Base-by-base conservation (phyloP, 2,797 vertebrate genomes). In the Megalops cyprinoides region DNA sequence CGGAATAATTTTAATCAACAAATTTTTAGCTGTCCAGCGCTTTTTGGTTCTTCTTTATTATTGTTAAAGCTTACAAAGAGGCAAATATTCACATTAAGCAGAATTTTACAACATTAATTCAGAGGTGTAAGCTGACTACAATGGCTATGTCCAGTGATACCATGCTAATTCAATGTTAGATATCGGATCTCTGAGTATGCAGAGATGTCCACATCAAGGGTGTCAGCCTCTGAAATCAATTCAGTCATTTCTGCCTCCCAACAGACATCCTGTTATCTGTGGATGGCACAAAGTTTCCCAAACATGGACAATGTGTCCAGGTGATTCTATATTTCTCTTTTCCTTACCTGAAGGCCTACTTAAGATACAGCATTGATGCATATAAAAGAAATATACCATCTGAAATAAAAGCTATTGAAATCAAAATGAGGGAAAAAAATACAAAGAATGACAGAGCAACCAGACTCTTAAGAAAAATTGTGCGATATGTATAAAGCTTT, bases 341-440 rank as follows among this genome's bases (percentile, higher is more conserved):
- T 55, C 4, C n/a, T 56, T 56, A 10, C 37, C 67, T 44, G 37
- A 44, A 71, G 37, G 67, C 10, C 28, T 71, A 20, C 20, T 44
- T 71, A 39, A 42, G 49, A 34, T 76, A 53, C 53, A 76, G 53
- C 49, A 48, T 49, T 74, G 49, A 74, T n/a, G 28, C 42, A 49
- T 20, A n/a, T 74, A 23, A 49, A n/a, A 44, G 10, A 49, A 48
- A 48, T 28, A 74, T 10, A 48, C n/a, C 46, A 74, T 48, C 10
- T 49, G n/a, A 49, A 74, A 74, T 31, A 74, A 49, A 74, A 74
- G 71, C n/a, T 31, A 74, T 28, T 60, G 14, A 55, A 76, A 76
- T 31, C 28, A 76, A 31, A 76, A 44, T 18, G 42, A 6, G 1
- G 44, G 8, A 6, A 76, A 39, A 74, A 56, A 76, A 76, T 31